phyloP scores from a whole-genome alignment of 1,140 invertebrate species.

The Bombus affinis region DNA sequence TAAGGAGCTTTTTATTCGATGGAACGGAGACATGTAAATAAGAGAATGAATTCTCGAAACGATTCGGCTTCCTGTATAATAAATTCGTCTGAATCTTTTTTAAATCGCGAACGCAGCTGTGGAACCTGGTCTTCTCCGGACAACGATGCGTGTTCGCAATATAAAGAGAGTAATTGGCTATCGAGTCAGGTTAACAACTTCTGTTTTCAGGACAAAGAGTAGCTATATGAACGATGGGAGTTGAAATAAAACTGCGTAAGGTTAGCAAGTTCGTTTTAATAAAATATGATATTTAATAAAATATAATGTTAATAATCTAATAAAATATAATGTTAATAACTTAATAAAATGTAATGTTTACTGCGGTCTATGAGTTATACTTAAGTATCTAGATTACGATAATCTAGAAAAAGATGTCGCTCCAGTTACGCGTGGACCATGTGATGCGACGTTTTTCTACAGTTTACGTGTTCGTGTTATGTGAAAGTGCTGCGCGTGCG shows the following conservation, averaged over 20 bases:
- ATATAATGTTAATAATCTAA: background rate
- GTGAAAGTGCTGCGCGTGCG: constrained; percentile 31
- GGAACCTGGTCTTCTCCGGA: background rate
- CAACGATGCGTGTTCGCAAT: background rate
- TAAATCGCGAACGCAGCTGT: background rate
- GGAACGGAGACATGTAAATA: too few species aligned
- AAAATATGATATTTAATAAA: background rate
- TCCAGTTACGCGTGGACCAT: background rate
- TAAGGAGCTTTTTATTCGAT: too few species aligned
- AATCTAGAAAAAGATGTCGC: background rate
- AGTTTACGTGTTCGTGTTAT: constrained; percentile 16
- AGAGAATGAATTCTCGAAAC: background rate
- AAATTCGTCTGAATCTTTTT: background rate
- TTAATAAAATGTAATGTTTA: background rate
- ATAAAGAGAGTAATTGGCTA: background rate
- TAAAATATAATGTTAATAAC: background rate
- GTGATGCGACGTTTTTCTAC: background rate
- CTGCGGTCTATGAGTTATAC: background rate
- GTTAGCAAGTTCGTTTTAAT: background rate
- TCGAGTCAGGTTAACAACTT: background rate
- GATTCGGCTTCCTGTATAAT: background rate
- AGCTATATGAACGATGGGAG: background rate
- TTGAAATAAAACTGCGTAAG: background rate
- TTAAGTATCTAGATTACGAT: background rate
- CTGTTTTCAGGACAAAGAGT: background rate